Base-by-base conservation (phyloP, 2,797 vertebrate species). In the Naso thynnoides region DNA sequence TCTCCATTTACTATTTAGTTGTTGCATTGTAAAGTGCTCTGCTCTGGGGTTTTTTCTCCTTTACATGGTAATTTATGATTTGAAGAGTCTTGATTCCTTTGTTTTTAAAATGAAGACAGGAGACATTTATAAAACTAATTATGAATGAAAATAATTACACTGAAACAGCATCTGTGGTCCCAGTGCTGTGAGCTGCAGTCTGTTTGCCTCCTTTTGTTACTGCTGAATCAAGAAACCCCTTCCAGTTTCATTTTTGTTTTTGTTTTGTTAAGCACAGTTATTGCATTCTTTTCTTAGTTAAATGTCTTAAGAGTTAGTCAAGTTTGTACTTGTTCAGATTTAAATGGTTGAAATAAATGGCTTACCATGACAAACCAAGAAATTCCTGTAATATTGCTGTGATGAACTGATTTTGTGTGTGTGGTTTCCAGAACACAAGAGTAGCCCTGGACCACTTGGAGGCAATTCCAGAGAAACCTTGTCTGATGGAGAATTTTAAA, bases 381-480 rank as follows among this genome's bases (percentile, higher is more conserved):
- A 41, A 29, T 7, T 23, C 18, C 14, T 41, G 11, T 16, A 9
- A 29, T 31, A 55, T 19, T 57, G 8, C 0, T 2, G 9, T 38
- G 9, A 7, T 19, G 0, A 45, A 26, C 18, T 13, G 1, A 33
- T 48, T 27, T n/a, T 8, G 15, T 76, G 3, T 68, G 27, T 73
- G 39, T 47, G 15, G 18, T 64, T 60, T 48, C 0, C 84, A 99
- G 97, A 97, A 94, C 91, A 97, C 96, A 27, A 95, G 81, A 87
- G 80, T 94, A 79, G 96, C 96, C 55, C 75, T 98, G 88, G 94
- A 97, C 70, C 95, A 97, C 93, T 91, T 98, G 92, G 96, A 99
- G 78, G 96, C 95, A 49, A 94, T 96, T 73, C 96, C 97, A 76
- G 96, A 97, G 82, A 97, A 97, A 83, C 90, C 94, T n/a, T 94